phyloP scores from a whole-genome alignment of 2,797 vertebrate genomes.

The Sebastes vulpes region DNA sequence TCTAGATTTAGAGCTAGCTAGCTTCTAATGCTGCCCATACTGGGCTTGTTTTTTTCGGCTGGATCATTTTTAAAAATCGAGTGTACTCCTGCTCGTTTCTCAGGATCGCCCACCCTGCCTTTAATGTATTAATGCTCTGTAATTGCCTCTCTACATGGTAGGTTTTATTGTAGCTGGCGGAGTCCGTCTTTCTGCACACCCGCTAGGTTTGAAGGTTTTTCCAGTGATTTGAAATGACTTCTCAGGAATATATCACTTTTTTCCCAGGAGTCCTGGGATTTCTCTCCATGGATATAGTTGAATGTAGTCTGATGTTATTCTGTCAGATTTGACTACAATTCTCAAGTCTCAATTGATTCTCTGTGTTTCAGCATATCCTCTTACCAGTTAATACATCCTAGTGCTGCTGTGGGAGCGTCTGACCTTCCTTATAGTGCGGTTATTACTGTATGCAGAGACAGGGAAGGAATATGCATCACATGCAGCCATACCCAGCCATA shows the following conservation, averaged over 20 bases:
- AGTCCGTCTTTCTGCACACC: not conserved
- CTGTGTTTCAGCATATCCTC: not conserved
- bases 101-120: no score
- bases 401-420: not conserved
- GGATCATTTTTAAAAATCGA: no score
- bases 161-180: not conserved
- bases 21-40: no score
- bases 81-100: no score
- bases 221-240: not conserved
- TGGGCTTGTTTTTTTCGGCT: fast-evolving
- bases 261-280: not conserved
- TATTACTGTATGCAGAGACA: not conserved
- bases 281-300: not conserved
- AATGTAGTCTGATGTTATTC: not conserved
- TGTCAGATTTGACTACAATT: not conserved
- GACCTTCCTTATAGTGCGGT: not conserved
- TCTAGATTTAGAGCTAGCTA: no score
- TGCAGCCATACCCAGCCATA: no score
- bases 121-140: not conserved
- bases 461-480: not conserved
- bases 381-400: not conserved
- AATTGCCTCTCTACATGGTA: not conserved
- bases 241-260: not conserved
- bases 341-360: not conserved
- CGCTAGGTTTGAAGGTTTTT: not conserved